Evolutionary conservation across 2,113 vertebrate genomes (phyloP).

Genomic region (Cephalophus harveyi): DNA sequence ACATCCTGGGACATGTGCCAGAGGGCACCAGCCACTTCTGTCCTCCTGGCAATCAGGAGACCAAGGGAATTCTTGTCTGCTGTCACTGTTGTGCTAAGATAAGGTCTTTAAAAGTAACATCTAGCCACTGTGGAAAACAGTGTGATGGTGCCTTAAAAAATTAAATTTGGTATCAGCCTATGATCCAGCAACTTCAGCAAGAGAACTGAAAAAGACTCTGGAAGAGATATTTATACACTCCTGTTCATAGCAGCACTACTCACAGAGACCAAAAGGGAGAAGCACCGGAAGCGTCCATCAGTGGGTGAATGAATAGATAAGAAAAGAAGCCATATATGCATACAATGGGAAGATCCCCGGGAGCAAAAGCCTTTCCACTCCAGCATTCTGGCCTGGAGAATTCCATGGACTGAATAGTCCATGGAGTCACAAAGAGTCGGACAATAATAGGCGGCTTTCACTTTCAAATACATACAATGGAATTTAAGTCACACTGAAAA

Average conservation of each 20-base stretch:
- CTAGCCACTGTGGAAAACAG: background rate
- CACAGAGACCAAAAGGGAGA: background rate
- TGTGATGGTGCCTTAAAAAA: background rate
- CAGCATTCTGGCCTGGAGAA: background rate
- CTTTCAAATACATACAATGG: background rate
- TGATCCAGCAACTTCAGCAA: background rate
- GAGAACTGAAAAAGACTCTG: background rate
- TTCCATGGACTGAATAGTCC: background rate
- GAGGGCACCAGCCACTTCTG: background rate
- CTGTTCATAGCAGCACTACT: background rate
- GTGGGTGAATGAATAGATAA: background rate
- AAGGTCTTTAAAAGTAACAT: background rate
- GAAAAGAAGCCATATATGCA: background rate
- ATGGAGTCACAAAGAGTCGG: background rate
- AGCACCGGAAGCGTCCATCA: background rate
- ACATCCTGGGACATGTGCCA: background rate
- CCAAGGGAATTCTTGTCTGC: background rate
- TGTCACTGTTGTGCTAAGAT: background rate
- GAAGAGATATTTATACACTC: background rate
- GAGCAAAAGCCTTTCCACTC: background rate
- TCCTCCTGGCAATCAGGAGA: background rate
- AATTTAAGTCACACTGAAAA: background rate
- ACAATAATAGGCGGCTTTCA: background rate
- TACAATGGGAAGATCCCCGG: fast-evolving
- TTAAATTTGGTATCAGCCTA: background rate